Conservation (phyloP, 2,888 invertebrate species). For the Aphidius colemani region DNA sequence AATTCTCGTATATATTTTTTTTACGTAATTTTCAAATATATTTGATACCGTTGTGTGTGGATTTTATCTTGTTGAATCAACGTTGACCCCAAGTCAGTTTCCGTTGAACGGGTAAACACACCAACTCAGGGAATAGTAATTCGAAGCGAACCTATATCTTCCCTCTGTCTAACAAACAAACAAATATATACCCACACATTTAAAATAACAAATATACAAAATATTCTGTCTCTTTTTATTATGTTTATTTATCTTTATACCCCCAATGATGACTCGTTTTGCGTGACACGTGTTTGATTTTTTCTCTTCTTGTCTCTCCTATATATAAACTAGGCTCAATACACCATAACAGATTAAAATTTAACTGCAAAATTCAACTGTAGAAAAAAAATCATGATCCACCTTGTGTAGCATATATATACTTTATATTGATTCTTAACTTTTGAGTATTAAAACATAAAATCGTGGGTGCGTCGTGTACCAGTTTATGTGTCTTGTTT, state of each 20-base stretch:
- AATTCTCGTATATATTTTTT: no score
- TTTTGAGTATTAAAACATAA: neutral
- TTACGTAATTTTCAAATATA: no score
- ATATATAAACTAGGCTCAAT: no score
- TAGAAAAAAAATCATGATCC: no score
- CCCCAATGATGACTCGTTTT: constrained; percentile 12
- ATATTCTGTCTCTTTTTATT: neutral
- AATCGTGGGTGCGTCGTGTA: neutral
- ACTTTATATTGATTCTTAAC: neutral
- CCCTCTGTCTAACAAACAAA: neutral
- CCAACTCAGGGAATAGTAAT: constrained; percentile 39
- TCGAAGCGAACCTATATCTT: constrained; percentile 28
- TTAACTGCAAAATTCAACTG: no score
- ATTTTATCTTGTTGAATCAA: no score
- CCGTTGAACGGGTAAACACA: constrained; percentile 39
- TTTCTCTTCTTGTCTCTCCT: neutral
- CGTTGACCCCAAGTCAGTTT: constrained; percentile 29
- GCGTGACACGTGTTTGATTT: constrained; percentile 39
- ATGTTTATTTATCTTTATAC: neutral
- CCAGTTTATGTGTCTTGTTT: no score
- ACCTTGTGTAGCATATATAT: no score
- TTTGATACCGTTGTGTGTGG: no score
- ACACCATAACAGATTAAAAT: no score
- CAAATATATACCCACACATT: neutral
- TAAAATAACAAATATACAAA: neutral